Base-by-base conservation (phyloP, 30 jellyfish, hydroid and myxozoan species). In the Chrysaora quinquecirrha region DNA sequence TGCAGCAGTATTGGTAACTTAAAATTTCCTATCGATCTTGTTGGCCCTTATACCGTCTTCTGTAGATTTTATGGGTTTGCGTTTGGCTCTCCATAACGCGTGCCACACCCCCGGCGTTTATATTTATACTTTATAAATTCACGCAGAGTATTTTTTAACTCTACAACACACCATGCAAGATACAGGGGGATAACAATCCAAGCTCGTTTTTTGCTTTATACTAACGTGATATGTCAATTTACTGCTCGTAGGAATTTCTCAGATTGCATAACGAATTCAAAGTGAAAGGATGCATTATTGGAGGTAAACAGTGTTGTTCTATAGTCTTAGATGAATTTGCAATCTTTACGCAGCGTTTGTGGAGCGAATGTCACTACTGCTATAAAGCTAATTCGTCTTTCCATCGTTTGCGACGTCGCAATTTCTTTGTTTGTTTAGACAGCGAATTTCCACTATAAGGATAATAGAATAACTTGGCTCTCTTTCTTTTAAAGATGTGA, bases 1-100 rank as follows among this genome's bases (percentile, higher is more conserved):
- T 68, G 82, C 87, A 24, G 95, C 95, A 24, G 97, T 84, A 60
- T 81, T 89, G 87, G 97, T 89, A 47, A 30, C 77, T 71, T 24
- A 46, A n/a, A n/a, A n/a, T n/a, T n/a, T n/a, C n/a, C n/a, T n/a
- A n/a, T n/a, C n/a, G n/a, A n/a, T n/a, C n/a, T n/a, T n/a, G n/a
- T n/a, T n/a, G n/a, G n/a, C n/a, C n/a, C n/a, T n/a, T n/a, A n/a
- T n/a, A n/a, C n/a, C n/a, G n/a, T n/a, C n/a, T n/a, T n/a, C n/a
- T n/a, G n/a, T n/a, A n/a, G n/a, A n/a, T n/a, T n/a, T n/a, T 81
- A 2, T 33, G 49, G 4, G 12, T 27, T 25, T 22, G 23, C 11
- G n/a, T 0, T 23, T 43, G 9, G 77, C 52, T 29, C 23, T 12
- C 0, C 52, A 24, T 18, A 19, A 64, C 0, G 52, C 77, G 12